A percentile compares a stretch with the other conserved stretches of the same genome.
These are phyloP conservation scores for Erebia epiphron DNA, from an alignment of 2,888 invertebrate species.

Conservation along the genomic window DNA sequence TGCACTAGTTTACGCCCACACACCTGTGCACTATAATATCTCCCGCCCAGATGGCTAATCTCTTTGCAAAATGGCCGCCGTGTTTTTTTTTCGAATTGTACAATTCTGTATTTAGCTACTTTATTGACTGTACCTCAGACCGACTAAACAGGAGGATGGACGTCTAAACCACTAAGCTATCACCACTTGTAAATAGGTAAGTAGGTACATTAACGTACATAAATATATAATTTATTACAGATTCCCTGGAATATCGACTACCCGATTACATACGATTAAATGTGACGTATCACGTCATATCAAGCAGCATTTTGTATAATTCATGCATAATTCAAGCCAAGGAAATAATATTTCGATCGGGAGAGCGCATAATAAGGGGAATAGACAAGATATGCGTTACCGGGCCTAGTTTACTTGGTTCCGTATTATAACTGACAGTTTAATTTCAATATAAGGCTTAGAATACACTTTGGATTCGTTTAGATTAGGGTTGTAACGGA, in stretches of 20 bases:
- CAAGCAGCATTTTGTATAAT: conserved; percentile 18
- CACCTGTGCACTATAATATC: too few relatives aligned
- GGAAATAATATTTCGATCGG: conserved; percentile 31
- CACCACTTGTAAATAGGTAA: neutral
- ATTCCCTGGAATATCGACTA: conserved; percentile 9
- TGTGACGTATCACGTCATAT: conserved; percentile 20
- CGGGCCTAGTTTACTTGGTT: conserved; percentile 29
- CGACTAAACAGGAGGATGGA: too few relatives aligned
- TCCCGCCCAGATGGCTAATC: too few relatives aligned
- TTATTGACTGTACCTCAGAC: too few relatives aligned
- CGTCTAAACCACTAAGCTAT: too few relatives aligned
- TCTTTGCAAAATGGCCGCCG: too few relatives aligned
- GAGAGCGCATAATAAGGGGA: conserved; percentile 29
- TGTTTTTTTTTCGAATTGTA: too few relatives aligned
- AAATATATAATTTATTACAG: neutral
- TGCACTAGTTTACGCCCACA: too few relatives aligned
- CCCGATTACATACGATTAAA: conserved; percentile 16
- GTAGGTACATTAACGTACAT: neutral
- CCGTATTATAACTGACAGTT: conserved; percentile 36
- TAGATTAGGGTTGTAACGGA: too few relatives aligned
- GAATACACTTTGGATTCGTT: conserved; percentile 11
- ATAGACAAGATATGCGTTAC: conserved; percentile 34
- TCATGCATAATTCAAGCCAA: conserved; percentile 29
- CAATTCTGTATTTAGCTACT: too few relatives aligned
- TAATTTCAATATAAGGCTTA: conserved; percentile 34